phyloP scores from a whole-genome alignment of 2,888 invertebrate species.

The Epirrhoe tristata region DNA sequence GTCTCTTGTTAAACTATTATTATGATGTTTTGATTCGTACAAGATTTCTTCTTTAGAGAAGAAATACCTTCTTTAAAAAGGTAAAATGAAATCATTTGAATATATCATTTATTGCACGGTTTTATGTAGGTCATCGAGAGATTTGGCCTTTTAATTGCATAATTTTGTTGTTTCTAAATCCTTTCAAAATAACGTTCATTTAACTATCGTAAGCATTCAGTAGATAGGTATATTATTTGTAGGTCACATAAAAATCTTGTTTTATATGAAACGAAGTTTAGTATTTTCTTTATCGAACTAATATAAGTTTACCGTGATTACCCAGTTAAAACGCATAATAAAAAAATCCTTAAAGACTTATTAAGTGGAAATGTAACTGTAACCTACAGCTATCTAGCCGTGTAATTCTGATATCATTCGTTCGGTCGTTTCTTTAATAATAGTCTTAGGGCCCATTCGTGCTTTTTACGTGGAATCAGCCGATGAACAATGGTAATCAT shows the following conservation, averaged over 20 bases:
- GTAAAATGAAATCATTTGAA: constrained; percentile 32
- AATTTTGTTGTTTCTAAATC: constrained; percentile 43
- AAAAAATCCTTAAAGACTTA: background rate
- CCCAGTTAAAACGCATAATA: background rate
- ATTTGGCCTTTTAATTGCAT: constrained; percentile 44
- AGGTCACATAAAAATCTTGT: background rate
- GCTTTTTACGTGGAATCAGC: constrained; percentile 52
- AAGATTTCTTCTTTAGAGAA: background rate
- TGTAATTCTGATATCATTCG: constrained; percentile 41
- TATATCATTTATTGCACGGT: constrained; percentile 45
- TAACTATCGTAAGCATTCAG: constrained; percentile 15
- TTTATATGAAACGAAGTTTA: background rate
- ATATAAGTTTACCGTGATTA: background rate
- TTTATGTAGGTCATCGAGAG: constrained; percentile 43
- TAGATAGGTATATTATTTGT: background rate
- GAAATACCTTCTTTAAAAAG: background rate
- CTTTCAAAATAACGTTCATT: constrained; percentile 40
- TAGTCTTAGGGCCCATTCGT: constrained; percentile 49
- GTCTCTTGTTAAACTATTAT: no score
- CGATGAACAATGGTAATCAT: constrained; percentile 59
- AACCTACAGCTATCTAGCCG: constrained; percentile 38
- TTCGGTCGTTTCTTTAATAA: constrained; percentile 51
- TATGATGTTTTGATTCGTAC: background rate
- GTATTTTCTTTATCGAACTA: no score
- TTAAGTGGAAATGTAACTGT: constrained; percentile 4